phyloP scores from a whole-genome alignment of 2,888 invertebrate genomes.

The Elgonia sp. region DNA sequence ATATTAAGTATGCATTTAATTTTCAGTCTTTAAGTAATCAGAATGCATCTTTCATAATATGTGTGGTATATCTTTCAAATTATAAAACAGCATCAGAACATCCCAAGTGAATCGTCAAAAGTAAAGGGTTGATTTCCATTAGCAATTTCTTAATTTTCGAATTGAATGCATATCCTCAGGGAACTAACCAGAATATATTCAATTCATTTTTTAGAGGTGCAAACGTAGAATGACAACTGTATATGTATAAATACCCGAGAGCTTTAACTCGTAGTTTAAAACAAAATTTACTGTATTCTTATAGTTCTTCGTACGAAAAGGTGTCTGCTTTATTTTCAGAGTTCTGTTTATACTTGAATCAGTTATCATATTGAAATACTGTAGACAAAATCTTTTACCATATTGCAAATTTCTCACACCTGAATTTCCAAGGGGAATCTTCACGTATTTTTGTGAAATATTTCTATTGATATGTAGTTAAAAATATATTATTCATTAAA shows the following conservation, averaged over 20 bases:
- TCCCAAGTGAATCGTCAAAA: constrained; percentile 45
- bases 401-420: constrained; percentile 6
- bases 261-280: constrained; percentile 21
- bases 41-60: too few species aligned
- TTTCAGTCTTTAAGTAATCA: too few species aligned
- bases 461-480: background rate
- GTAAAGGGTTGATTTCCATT: constrained; percentile 64
- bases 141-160: constrained; percentile 73
- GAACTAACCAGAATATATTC: constrained; percentile 18
- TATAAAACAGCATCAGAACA: constrained; percentile 4
- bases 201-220: constrained; percentile 51
- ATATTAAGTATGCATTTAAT: too few species aligned
- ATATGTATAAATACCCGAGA: constrained; percentile 39
- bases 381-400: constrained; percentile 11
- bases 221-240: constrained; percentile 46
- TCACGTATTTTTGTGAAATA: background rate
- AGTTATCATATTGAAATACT: constrained; percentile 18
- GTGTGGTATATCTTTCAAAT: constrained; percentile 6
- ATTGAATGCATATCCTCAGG: constrained; percentile 54
- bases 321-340: constrained; percentile 28
- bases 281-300: constrained; percentile 40
- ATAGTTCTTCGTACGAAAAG: constrained; percentile 19
- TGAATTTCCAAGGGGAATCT: constrained; percentile 22
- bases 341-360: constrained; percentile 11
- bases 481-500: background rate